Conservation (phyloP, 1,140 invertebrate genomes). For the Helicoverpa zea region DNA sequence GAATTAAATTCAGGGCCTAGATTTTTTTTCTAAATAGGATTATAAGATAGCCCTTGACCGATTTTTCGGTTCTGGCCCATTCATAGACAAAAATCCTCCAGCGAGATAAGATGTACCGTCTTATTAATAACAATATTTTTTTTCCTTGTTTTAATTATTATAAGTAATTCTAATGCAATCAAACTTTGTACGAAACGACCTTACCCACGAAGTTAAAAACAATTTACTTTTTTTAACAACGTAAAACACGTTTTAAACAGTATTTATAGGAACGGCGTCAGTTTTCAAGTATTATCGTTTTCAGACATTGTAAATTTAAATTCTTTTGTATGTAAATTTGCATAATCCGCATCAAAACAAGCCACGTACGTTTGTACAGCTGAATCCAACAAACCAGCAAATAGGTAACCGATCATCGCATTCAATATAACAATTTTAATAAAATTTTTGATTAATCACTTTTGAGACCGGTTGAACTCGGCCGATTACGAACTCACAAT, state of each 20-base stretch:
- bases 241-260: slow-evolving; percentile 49
- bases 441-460: slow-evolving; percentile 39
- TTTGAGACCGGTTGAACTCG: slow-evolving; percentile 15
- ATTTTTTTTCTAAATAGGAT: too few species aligned
- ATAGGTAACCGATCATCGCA: slow-evolving; percentile 66
- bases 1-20: too few species aligned
- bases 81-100: too few species aligned
- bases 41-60: too few species aligned
- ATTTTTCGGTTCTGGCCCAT: too few species aligned
- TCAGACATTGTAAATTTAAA: slow-evolving; percentile 59
- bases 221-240: slow-evolving; percentile 44
- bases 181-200: slow-evolving; percentile 30
- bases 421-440: slow-evolving; percentile 54
- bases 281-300: slow-evolving; percentile 52
- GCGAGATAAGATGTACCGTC: background rate
- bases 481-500: slow-evolving; percentile 10
- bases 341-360: slow-evolving; percentile 56
- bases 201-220: slow-evolving; percentile 42
- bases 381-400: slow-evolving; percentile 61
- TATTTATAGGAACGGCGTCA: slow-evolving; percentile 47
- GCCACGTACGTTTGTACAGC: slow-evolving; percentile 60
- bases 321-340: slow-evolving; percentile 61
- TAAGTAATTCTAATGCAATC: slow-evolving; percentile 10
- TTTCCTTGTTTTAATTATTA: background rate
- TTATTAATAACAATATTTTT: background rate